A percentile compares a stretch with the other conserved stretches of the same genome.
These are phyloP conservation scores for Dryobates pubescens DNA, from an alignment of 2,797 vertebrate species.

Conservation along the genomic window DNA sequence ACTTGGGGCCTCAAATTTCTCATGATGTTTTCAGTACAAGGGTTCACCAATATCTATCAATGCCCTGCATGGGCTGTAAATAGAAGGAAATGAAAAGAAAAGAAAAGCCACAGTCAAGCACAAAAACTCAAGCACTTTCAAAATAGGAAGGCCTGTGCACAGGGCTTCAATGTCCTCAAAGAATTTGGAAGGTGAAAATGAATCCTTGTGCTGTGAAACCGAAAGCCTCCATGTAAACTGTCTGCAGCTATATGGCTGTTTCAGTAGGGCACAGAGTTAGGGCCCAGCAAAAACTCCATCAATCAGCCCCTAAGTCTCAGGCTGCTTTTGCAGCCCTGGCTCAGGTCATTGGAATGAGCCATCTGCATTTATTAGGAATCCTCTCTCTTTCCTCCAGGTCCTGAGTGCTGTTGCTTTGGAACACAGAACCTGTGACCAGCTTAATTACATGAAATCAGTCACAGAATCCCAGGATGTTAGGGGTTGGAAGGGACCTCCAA, in stretches of 20 bases:
- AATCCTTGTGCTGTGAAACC: neutral
- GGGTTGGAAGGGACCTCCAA: too few species aligned
- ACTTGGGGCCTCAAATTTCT: conserved; percentile 10
- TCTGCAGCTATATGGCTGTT: neutral
- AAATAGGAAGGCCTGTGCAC: neutral
- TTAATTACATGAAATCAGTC: conserved; percentile 35
- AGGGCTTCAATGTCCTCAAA: neutral
- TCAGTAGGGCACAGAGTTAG: neutral
- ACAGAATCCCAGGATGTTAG: too few species aligned
- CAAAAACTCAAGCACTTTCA: neutral
- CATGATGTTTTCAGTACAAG: conserved; percentile 25
- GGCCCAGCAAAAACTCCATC: neutral
- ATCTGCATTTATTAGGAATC: neutral
- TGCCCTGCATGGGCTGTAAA: neutral
- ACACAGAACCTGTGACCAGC: neutral
- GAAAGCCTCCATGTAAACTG: conserved; percentile 1
- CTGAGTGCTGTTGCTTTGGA: neutral
- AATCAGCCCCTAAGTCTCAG: neutral
- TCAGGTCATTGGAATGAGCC: neutral
- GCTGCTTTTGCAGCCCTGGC: neutral
- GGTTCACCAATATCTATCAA: conserved; percentile 12
- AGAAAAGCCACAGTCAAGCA: neutral
- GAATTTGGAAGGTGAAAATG: neutral
- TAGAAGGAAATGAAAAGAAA: neutral
- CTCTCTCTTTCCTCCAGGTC: neutral